These are phyloP conservation scores for Poeciliopsis turneri DNA, from an alignment of 2,797 vertebrate species.

Conservation along the genomic window DNA sequence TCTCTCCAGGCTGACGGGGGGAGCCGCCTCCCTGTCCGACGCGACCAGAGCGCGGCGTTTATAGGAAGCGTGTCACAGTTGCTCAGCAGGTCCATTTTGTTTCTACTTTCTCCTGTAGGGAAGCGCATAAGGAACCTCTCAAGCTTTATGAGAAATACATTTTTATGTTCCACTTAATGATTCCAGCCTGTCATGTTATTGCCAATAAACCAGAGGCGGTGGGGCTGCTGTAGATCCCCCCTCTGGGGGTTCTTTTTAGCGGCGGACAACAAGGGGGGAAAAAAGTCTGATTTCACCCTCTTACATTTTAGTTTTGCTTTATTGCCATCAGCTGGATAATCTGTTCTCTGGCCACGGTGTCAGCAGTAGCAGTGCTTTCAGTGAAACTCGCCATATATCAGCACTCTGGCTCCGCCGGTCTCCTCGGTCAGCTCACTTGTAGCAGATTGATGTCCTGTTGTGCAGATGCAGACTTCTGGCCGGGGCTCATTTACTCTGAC, in stretches of 20 bases:
- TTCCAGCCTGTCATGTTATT: slow-evolving; percentile 67
- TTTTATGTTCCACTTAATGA: slow-evolving; percentile 76
- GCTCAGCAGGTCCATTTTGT: slow-evolving; percentile 62
- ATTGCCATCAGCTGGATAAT: slow-evolving; percentile 53
- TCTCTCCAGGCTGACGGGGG: slow-evolving; percentile 38
- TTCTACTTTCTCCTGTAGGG: slow-evolving; percentile 40
- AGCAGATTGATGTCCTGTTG: slow-evolving; percentile 77
- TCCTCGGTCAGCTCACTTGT: slow-evolving; percentile 63
- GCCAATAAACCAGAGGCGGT: slow-evolving; percentile 36
- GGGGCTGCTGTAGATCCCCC: slow-evolving; percentile 50
- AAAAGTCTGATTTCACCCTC: slow-evolving; percentile 5
- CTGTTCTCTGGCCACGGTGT: slow-evolving; percentile 43
- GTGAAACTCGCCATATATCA: slow-evolving; percentile 66
- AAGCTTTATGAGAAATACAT: slow-evolving; percentile 75
- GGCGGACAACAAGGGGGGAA: not conserved
- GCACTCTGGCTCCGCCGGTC: slow-evolving; percentile 55
- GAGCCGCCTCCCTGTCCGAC: slow-evolving; percentile 39
- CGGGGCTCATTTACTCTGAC: slow-evolving; percentile 70
- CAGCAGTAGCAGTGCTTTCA: slow-evolving; percentile 61
- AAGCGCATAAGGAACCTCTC: slow-evolving; percentile 74
- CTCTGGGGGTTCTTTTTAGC: slow-evolving; percentile 28
- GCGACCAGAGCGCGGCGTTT: slow-evolving; percentile 43
- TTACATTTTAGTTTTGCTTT: slow-evolving; percentile 35
- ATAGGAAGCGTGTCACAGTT: slow-evolving; percentile 62
- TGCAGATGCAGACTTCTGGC: slow-evolving; percentile 67